Conservation (phyloP, 2,888 invertebrate species). For the Oasisia sp. region DNA sequence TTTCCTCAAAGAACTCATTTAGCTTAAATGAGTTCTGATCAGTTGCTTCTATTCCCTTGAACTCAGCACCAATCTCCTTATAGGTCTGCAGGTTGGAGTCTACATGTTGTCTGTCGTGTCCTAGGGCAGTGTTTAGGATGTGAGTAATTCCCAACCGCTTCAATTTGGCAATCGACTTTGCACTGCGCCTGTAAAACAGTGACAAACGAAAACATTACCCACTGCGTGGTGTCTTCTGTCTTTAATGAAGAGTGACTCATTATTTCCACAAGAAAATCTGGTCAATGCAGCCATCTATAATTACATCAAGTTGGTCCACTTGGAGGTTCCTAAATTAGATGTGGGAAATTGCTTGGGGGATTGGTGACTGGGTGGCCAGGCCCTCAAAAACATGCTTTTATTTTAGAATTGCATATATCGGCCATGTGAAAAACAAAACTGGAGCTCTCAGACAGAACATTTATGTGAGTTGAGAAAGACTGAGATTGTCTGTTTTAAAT, state of each 20-base stretch:
- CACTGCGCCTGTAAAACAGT: neutral
- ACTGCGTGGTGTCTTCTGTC: neutral
- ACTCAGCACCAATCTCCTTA: neutral
- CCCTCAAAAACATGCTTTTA: no score
- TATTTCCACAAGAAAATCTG: neutral
- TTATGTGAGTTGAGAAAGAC: no score
- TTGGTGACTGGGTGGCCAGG: neutral
- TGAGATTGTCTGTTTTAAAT: no score
- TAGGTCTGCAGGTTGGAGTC: neutral
- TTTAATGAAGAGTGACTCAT: neutral
- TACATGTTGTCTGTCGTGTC: neutral
- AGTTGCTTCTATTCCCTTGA: conserved; percentile 2
- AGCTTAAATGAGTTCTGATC: neutral
- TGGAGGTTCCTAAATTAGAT: neutral
- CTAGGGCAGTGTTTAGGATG: neutral
- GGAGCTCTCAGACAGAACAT: no score
- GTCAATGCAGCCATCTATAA: neutral
- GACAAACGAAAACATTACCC: neutral
- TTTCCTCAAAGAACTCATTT: neutral
- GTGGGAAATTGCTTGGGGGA: neutral
- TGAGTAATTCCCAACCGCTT: conserved; percentile 17
- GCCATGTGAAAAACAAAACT: no score
- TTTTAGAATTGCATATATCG: no score
- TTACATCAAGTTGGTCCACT: neutral
- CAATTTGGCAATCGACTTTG: neutral